Base-by-base conservation (phyloP, 1,140 invertebrate species). In the Drosophila ambigua region DNA sequence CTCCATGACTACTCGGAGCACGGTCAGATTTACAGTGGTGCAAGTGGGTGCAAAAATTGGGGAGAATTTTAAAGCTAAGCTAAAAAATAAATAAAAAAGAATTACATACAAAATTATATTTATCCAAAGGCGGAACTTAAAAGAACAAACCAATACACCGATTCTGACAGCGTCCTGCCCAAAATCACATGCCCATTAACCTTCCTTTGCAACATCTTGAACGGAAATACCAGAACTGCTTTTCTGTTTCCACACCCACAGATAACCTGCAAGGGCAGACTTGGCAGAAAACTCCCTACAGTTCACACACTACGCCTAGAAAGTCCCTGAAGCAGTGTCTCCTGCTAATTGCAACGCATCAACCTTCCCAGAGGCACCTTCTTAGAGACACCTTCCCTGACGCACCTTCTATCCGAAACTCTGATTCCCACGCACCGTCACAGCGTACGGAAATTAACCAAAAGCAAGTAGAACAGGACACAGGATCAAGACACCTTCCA, bases 21-120 rank as follows among this genome's bases (percentile, higher is more conserved):
- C 67, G 78, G 72, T 74, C 73, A 77, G 83, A 88, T 88, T 88
- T 88, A 88, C 83, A 82, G 72, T 88, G 83, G 83, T 46, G 39
- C 72, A 46, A 72, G 15, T 7, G 51, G 11, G 28, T 0, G 0
- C 4, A 2, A 0, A 16, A 45, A 35, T 9, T n/a, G n/a, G 3
- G 9, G 1, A 51, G 71, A 50, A 28, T 5, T 7, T 52, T 8
- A 23, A 5, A 24, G 2, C 4, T 2, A 28, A 1, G 7, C 6
- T 1, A 28, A 28, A 2, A 35, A 35, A 35, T 35, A 35, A 11
- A 35, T 6, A 24, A 24, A 28, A 28, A 28, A 28, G 7, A 28
- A 28, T 28, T 28, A 28, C 5, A 28, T 4, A 24, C 3, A 24
- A 4, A 24, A 4, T 24, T 2, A 20, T 20, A 20, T 20, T 20